Conservation (phyloP, 1,140 invertebrate species). For the Drosophila biarmipes region DNA sequence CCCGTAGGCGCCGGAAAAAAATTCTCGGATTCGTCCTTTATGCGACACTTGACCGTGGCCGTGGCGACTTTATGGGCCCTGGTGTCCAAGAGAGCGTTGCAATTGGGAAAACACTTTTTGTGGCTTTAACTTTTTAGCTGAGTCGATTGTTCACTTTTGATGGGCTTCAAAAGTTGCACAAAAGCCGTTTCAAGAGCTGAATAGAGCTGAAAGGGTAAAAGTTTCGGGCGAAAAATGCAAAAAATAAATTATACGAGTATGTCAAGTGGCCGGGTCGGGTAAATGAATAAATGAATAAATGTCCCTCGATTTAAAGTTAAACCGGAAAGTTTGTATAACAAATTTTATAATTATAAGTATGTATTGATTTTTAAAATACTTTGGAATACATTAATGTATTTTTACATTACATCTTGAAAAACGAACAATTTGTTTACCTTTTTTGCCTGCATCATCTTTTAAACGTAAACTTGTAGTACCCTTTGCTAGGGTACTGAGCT, state of each 20-base stretch:
- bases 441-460: no score
- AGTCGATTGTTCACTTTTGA: slow-evolving; percentile 35
- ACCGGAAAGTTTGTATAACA: background rate
- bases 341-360: no score
- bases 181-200: background rate
- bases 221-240: slow-evolving; percentile 3
- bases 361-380: no score
- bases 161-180: slow-evolving; percentile 23
- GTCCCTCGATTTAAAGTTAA: background rate
- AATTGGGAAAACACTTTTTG: slow-evolving; percentile 39
- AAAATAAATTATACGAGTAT: slow-evolving; percentile 9
- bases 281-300: background rate
- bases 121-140: slow-evolving; percentile 49
- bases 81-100: slow-evolving; percentile 47
- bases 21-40: slow-evolving; percentile 45
- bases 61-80: slow-evolving; percentile 27
- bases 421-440: no score
- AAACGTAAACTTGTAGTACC: background rate
- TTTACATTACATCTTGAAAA: no score
- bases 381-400: no score
- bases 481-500: background rate
- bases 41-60: slow-evolving; percentile 63
- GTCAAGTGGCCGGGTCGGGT: slow-evolving; percentile 1
- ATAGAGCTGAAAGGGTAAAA: slow-evolving; percentile 2
- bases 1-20: slow-evolving; percentile 65